These are phyloP conservation scores for Sus cebifrons DNA, from an alignment of 2,797 vertebrate genomes.

Conservation along the genomic window DNA sequence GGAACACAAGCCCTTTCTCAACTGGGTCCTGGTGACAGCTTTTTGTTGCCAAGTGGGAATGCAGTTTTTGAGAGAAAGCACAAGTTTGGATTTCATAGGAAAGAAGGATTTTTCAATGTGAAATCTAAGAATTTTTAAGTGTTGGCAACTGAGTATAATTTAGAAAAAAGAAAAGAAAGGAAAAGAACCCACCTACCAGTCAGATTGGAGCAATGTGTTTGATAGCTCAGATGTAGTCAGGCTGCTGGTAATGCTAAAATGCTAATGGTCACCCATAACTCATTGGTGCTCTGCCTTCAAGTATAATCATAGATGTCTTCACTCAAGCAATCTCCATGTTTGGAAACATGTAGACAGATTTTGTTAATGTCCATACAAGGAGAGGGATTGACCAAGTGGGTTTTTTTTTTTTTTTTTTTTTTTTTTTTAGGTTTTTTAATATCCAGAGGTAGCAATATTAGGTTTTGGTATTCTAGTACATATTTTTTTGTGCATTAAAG, in stretches of 20 bases:
- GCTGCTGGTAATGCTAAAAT: not conserved
- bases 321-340: not conserved
- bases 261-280: not conserved
- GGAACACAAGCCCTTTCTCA: not conserved
- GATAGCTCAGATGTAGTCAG: not conserved
- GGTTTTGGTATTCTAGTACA: not conserved
- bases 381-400: not conserved
- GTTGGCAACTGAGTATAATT: not conserved
- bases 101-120: slow-evolving; percentile 34
- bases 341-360: not conserved
- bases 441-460: not conserved
- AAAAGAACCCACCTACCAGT: not conserved
- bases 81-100: slow-evolving; percentile 53
- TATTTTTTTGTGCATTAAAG: slow-evolving; percentile 46
- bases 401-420: not conserved
- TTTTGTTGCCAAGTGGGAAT: not conserved
- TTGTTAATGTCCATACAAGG: not conserved
- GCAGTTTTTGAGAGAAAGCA: slow-evolving; percentile 37
- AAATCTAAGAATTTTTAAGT: slow-evolving; percentile 60
- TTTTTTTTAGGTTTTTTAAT: not conserved
- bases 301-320: not conserved
- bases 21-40: not conserved
- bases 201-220: not conserved
- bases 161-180: not conserved
- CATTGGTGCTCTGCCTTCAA: not conserved